Evolutionary conservation across 2,888 invertebrate species (phyloP).

Genomic region (Platycheirus rosarum): DNA sequence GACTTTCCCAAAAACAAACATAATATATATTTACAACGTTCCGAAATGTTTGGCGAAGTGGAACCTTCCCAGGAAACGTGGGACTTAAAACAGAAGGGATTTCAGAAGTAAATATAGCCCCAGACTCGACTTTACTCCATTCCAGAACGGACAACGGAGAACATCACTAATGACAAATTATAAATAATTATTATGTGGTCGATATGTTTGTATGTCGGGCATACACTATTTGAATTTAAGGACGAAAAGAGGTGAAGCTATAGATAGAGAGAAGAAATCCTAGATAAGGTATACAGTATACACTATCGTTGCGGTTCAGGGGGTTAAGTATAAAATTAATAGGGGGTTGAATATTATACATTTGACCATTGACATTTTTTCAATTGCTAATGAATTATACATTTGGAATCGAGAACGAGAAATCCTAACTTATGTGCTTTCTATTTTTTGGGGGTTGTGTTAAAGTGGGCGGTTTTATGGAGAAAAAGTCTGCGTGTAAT

Average conservation of each 20-base stretch:
- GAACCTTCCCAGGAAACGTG: constrained; percentile 12
- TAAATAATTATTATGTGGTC: constrained; percentile 68
- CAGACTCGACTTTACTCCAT: not conserved
- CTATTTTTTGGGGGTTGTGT: constrained; percentile 4
- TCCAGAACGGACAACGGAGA: constrained; percentile 40
- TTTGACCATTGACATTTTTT: constrained; percentile 66
- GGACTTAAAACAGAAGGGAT: constrained; percentile 2
- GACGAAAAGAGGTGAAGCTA: not conserved
- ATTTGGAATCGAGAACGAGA: too few species aligned
- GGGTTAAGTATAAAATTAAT: constrained; percentile 69
- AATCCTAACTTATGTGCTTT: constrained; percentile 35
- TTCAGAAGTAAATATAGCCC: too few species aligned
- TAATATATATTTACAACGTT: constrained; percentile 23
- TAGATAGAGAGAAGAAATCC: too few species aligned
- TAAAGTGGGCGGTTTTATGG: not conserved
- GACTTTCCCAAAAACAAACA: not conserved
- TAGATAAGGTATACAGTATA: constrained; percentile 24
- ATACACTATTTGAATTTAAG: constrained; percentile 8
- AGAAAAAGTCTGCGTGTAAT: not conserved
- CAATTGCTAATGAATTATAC: constrained; percentile 61
- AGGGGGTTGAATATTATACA: constrained; percentile 63
- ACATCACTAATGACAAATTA: constrained; percentile 68
- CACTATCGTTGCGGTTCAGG: constrained; percentile 56
- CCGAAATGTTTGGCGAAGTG: constrained; percentile 16
- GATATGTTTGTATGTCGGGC: constrained; percentile 40